These are phyloP conservation scores for Heliothis subflexa DNA, from an alignment of 1,140 invertebrate genomes.

Conservation along the genomic window DNA sequence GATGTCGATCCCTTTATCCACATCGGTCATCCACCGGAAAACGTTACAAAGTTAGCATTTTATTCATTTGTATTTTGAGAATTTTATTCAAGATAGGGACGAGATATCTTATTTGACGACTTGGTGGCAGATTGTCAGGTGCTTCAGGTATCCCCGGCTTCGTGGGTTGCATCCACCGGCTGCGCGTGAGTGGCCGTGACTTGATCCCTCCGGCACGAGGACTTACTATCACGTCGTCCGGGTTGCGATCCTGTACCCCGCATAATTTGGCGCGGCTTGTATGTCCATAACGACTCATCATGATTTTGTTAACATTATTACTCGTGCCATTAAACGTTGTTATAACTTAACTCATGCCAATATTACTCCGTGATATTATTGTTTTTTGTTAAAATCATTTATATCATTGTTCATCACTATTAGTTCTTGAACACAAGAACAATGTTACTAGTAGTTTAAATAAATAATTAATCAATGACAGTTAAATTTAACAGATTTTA, in stretches of 20 bases:
- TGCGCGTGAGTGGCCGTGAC: conserved; percentile 77
- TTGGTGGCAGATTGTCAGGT: conserved; percentile 64
- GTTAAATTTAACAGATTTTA: conserved; percentile 19
- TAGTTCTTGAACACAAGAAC: background rate
- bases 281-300: conserved; percentile 56
- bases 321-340: background rate
- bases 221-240: conserved; percentile 63
- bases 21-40: conserved; percentile 75
- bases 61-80: conserved; percentile 23
- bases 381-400: conserved; percentile 25
- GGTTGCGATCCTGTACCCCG: conserved; percentile 74
- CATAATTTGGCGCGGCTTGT: conserved; percentile 71
- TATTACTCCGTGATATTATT: background rate
- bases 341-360: background rate
- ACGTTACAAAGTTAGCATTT: conserved; percentile 73
- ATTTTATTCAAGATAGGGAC: background rate
- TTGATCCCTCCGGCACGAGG: conserved; percentile 75
- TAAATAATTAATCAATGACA: background rate
- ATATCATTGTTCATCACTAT: background rate
- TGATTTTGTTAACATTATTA: background rate
- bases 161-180: conserved; percentile 78
- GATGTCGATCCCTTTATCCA: conserved; percentile 77
- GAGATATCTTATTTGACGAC: background rate
- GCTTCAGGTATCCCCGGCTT: conserved; percentile 66
- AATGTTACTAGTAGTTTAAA: conserved; percentile 3